A percentile compares a stretch with the other conserved stretches of the same genome.
Evolutionary conservation across 2,888 invertebrate genomes (phyloP).

Genomic region (Aporophyla lueneburgensis): DNA sequence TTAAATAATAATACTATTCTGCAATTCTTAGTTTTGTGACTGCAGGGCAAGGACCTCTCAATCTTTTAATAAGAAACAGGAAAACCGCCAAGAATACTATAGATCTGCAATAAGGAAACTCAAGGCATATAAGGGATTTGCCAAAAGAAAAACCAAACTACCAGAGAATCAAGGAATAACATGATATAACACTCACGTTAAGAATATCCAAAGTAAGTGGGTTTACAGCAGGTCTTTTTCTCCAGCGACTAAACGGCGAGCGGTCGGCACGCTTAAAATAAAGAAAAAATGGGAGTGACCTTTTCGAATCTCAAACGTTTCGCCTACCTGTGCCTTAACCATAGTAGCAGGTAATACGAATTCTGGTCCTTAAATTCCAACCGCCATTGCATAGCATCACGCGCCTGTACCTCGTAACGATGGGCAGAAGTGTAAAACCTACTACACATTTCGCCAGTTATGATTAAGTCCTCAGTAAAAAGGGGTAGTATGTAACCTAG

Average conservation of each 20-base stretch:
- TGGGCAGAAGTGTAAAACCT: background rate
- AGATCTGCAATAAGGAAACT: background rate
- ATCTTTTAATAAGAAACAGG: background rate
- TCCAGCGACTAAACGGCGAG: slow-evolving; percentile 6
- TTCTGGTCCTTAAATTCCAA: background rate
- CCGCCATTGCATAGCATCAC: background rate
- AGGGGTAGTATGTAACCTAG: background rate
- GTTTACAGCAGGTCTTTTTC: background rate
- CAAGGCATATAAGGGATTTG: background rate
- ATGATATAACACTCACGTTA: slow-evolving; percentile 19
- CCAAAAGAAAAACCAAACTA: slow-evolving; percentile 2
- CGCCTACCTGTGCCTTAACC: slow-evolving; percentile 1
- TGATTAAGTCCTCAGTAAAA: background rate
- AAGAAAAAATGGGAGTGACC: slow-evolving; percentile 36
- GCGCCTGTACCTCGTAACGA: no score
- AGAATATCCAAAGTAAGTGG: slow-evolving; percentile 18
- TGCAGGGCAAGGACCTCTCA: background rate
- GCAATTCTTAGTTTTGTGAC: background rate
- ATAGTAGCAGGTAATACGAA: slow-evolving; percentile 20
- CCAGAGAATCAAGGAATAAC: slow-evolving; percentile 5
- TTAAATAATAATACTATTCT: background rate
- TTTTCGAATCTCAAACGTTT: slow-evolving; percentile 25
- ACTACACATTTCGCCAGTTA: background rate
- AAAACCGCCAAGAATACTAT: slow-evolving; percentile 5
- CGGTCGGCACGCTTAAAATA: slow-evolving; percentile 17